Percentiles rank a stretch among this genome's conserved stretches.
These are phyloP conservation scores for Oreotrochilus melanogaster DNA, from an alignment of 2,113 vertebrate species.

Conservation along the genomic window DNA sequence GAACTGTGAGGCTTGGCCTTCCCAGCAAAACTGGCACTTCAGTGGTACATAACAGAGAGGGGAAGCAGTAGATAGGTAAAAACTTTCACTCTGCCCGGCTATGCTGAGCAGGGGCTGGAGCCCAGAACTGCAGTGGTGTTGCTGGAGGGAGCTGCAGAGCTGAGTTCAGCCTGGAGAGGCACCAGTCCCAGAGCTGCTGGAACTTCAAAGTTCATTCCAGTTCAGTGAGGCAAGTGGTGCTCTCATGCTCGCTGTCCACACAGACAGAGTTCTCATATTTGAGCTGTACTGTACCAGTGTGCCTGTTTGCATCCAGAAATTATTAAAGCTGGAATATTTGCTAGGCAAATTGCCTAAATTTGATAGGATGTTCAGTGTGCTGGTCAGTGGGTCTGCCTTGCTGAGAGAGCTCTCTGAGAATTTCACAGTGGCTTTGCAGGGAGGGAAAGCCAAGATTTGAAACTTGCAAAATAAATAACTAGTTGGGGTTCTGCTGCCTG, in stretches of 20 bases:
- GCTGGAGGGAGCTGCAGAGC: background rate
- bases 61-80: background rate
- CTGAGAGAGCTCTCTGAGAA: background rate
- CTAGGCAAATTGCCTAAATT: background rate
- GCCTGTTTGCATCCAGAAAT: background rate
- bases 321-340: background rate
- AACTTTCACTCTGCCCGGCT: background rate
- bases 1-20: background rate
- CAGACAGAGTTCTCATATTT: background rate
- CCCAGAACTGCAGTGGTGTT: background rate
- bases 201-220: background rate
- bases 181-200: background rate
- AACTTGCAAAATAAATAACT: background rate
- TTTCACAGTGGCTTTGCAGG: background rate
- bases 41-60: fast-evolving
- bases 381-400: background rate
- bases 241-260: background rate
- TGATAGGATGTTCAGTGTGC: background rate
- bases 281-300: background rate
- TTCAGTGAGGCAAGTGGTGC: background rate
- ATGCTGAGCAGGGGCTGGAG: background rate
- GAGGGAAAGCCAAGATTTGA: background rate
- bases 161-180: background rate
- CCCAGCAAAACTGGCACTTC: background rate
- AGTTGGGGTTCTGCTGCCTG: background rate